phyloP scores from a whole-genome alignment of 2,888 invertebrate genomes.

The Pristionchus fissidentatus region DNA sequence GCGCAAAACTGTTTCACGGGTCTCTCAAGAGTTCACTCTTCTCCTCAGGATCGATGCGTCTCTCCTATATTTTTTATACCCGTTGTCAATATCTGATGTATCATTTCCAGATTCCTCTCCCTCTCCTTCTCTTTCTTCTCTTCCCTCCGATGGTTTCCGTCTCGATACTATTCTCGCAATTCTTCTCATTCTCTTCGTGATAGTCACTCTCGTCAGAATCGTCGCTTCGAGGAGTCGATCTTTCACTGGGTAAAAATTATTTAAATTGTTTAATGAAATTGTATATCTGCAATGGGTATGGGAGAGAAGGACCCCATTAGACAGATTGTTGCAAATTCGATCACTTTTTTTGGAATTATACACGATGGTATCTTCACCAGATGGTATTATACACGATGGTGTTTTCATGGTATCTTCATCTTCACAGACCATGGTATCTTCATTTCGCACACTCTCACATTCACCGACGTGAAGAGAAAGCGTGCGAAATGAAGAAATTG shows the following conservation, averaged over 20 bases:
- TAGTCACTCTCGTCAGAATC: slow-evolving; percentile 51
- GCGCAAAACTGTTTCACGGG: too few relatives aligned
- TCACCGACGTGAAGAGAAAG: too few relatives aligned
- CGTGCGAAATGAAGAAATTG: too few relatives aligned
- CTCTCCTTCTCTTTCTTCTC: background rate
- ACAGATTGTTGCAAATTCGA: background rate
- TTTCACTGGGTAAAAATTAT: slow-evolving; percentile 41
- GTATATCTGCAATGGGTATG: too few relatives aligned
- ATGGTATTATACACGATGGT: too few relatives aligned
- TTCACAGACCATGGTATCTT: too few relatives aligned
- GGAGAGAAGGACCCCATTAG: background rate
- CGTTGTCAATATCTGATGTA: too few relatives aligned
- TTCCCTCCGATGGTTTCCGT: slow-evolving; percentile 33
- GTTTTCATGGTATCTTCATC: too few relatives aligned
- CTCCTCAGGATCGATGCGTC: background rate
- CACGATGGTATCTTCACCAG: too few relatives aligned
- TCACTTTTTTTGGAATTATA: too few relatives aligned
- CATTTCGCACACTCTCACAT: too few relatives aligned
- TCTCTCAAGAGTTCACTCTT: background rate
- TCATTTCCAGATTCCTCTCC: background rate
- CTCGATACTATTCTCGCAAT: slow-evolving; percentile 51
- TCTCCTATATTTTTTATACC: background rate
- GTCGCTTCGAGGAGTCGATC: slow-evolving; percentile 33
- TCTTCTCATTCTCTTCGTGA: slow-evolving; percentile 52
- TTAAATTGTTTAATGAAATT: background rate